Evolutionary conservation across 1,140 invertebrate genomes (phyloP), one percentile per base, ranked within the genome.

Genomic region (Brachionus manjavacas): DNA sequence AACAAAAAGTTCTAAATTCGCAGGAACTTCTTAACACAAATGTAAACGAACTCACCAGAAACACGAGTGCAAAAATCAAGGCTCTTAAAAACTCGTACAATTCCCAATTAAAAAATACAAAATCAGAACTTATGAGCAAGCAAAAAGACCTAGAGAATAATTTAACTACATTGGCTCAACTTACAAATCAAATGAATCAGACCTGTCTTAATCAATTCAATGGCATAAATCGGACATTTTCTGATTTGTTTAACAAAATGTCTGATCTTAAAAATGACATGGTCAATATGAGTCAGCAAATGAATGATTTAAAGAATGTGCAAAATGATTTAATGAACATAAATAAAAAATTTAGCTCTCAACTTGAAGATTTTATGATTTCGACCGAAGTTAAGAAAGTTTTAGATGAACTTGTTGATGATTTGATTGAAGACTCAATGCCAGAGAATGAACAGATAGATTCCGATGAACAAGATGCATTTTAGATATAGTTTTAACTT

Each of bases 31-130:
- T 81, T 31, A 60, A 39, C 52, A 9, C 41, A 3, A 28, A 28
- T 20, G 20, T 81, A 8, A 81, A 39, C 35, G 79, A 81, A 9
- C 23, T 81, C 1, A 81, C 25, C 25, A 25, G 41, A 35, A 41
- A 11, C 4, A 81, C 79, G 8, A 43, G 43, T 43, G 16, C 31
- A 1, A 81, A 64, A 81, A 81, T 81, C 6, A 9, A 64, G 23
- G 49, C 49, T 23, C 31, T 81, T 9, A 64, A 81, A 43, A 39
- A 25, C 35, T 81, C 79, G 39, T 68, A 64, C 25, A 68, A 81
- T 64, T 64, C 23, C 55, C 52, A 81, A 16, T 35, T 68, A 16
- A 81, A 81, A 41, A 60, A 81, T 64, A 64, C 79, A 28, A 81
- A 81, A 64, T 11, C 35, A 25, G 79, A 81, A 12, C 39, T 76